Conservation (phyloP, 2,113 vertebrate genomes). For the Xenopus borealis region DNA sequence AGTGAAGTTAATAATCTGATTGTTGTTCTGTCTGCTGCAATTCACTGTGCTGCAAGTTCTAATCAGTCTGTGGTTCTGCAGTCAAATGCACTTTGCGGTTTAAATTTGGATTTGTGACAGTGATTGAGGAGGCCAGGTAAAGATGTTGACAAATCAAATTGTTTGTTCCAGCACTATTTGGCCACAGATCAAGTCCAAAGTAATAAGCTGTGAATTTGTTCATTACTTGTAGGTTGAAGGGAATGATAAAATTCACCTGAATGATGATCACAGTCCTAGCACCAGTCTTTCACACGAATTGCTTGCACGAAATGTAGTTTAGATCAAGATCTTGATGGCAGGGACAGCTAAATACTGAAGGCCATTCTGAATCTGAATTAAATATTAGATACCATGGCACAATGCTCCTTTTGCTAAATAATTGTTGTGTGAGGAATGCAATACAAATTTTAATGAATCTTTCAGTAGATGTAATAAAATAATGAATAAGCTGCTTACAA, state of each 20-base stretch:
- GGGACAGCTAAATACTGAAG: conserved; percentile 39
- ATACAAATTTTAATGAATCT: not conserved
- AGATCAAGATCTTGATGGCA: conserved; percentile 45
- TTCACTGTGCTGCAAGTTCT: conserved; percentile 96
- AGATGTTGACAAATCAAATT: conserved; percentile 99
- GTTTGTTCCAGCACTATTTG: conserved; percentile 99
- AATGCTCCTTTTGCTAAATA: not conserved
- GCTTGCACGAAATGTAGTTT: conserved; percentile 59
- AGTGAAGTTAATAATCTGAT: conserved; percentile 99
- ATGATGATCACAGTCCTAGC: conserved; percentile 68
- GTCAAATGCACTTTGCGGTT: conserved; percentile 99
- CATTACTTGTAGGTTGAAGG: conserved; percentile 85
- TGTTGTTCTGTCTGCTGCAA: conserved; percentile 97
- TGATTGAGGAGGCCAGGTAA: conserved; percentile 99
- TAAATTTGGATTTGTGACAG: conserved; percentile 99
- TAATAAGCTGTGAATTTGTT: conserved; percentile 99
- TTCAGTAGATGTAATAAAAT: not conserved
- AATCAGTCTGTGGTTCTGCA: conserved; percentile 98
- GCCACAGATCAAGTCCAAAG: conserved; percentile 99
- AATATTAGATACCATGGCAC: conserved; percentile 16
- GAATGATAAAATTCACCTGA: conserved; percentile 82
- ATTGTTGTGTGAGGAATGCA: not conserved
- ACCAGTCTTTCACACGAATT: conserved; percentile 65
- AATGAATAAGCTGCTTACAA: not conserved
- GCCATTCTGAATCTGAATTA: conserved; percentile 45